Evolutionary conservation across 2,113 vertebrate genomes (phyloP), one percentile per base, ranked within the genome.

Genomic region (Zapornia atra): DNA sequence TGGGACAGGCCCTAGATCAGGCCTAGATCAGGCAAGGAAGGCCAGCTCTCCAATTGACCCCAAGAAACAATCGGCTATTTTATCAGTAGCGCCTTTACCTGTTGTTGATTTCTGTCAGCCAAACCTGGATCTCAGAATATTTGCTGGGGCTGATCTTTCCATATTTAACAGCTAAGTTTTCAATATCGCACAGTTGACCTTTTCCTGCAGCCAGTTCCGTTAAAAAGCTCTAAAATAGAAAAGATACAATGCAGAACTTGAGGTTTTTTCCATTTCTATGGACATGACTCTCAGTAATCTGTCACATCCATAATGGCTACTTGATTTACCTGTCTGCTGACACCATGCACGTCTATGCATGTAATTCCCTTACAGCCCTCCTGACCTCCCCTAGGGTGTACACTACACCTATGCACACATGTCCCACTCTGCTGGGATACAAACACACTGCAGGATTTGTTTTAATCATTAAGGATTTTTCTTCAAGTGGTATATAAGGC

Each of bases 191-290:
- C 92, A 99, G 92, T 81, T 91, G 98, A 38, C 97, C 96, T 95
- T 98, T 98, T 59, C 99, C 98, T 96, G 98, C 98, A 81, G 98
- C 98, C 96, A 99, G 94, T 92, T 99, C 98, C 0, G 78, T 98
- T 93, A 99, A 97, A 94, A 99, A 98, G 80, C 97, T 98, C 99
- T 99, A 80, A 59, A 96, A 92, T 3, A 22, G 38, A 85, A 92
- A 84, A 96, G 29, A 87, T 3, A 64, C 3, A 90, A 93, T 11
- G n/a, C 38, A 89, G 12, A 87, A 63, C 40, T 42, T 12, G 19
- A 66, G 11, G 2, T 6, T 80, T 88, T 46, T 56, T 71, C 34
- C 8, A 51, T 60, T 72, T 69, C n/a, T 65, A 5, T 9, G 36
- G 53, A 46, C 44, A 60, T 1, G 10, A 25, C 53, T 66, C 34